These are phyloP conservation scores for Liparis tanakae DNA, from an alignment of 2,797 vertebrate species.

Conservation along the genomic window DNA sequence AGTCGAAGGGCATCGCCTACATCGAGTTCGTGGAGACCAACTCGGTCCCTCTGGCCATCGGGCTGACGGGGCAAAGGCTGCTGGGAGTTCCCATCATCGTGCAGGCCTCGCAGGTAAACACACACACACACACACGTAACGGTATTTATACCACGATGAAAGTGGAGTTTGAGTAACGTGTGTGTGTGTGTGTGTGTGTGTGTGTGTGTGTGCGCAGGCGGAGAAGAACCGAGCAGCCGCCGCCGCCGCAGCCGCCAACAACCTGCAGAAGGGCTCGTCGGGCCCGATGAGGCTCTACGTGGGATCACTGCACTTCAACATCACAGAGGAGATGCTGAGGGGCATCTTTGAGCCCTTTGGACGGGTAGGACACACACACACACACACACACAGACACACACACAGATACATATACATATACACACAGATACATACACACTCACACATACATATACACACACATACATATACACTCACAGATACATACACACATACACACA, in stretches of 20 bases:
- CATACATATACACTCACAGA: neutral
- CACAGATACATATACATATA: neutral
- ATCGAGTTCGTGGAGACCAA: slow-evolving; percentile 97
- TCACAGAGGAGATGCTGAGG: slow-evolving; percentile 97
- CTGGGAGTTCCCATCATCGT: slow-evolving; percentile 98
- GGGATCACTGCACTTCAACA: slow-evolving; percentile 96
- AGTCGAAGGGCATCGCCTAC: slow-evolving; percentile 98
- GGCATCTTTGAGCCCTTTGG: slow-evolving; percentile 98
- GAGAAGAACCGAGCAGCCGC: slow-evolving; percentile 95
- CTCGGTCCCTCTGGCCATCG: slow-evolving; percentile 96
- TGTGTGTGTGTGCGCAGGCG: slow-evolving; percentile 79
- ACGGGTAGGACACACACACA: slow-evolving; percentile 79
- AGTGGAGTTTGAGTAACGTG: neutral
- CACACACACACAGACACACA: neutral
- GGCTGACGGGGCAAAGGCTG: slow-evolving; percentile 94
- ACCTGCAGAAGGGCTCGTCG: slow-evolving; percentile 91
- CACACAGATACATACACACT: neutral
- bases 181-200: slow-evolving; percentile 7
- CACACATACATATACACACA: neutral
- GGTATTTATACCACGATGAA: neutral
- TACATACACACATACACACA: too few species aligned
- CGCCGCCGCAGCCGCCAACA: slow-evolving; percentile 88
- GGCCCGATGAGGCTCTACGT: slow-evolving; percentile 97
- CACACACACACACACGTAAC: neutral
- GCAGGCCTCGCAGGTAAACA: slow-evolving; percentile 93